phyloP scores from a whole-genome alignment of 2,797 vertebrate species.

The Labeo calbasu region DNA sequence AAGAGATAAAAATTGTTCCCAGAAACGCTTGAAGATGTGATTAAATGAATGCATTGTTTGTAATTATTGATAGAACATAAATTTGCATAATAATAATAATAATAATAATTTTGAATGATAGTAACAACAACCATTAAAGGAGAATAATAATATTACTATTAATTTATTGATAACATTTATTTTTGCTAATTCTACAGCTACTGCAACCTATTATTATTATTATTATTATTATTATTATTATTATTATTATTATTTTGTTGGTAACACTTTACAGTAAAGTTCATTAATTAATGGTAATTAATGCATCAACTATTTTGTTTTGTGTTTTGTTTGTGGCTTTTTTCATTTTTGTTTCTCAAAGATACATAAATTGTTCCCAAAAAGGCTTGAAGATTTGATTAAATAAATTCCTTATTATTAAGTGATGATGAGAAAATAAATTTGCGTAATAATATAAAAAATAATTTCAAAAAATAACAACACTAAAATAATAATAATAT shows the following conservation, averaged over 20 bases:
- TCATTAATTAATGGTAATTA: background rate
- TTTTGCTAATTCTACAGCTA: too few species aligned
- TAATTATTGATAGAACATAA: background rate
- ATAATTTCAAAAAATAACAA: too few species aligned
- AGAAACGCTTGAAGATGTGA: background rate
- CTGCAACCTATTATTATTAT: too few species aligned
- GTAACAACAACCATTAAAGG: too few species aligned
- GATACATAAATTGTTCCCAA: background rate
- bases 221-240: too few species aligned
- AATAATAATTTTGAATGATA: too few species aligned
- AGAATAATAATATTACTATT: too few species aligned
- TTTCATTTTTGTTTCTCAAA: background rate
- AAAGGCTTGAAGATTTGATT: background rate
- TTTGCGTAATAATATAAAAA: too few species aligned
- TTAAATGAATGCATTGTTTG: background rate
- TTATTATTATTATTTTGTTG: too few species aligned
- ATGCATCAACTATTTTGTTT: background rate
- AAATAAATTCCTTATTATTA: background rate
- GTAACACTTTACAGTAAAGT: background rate
- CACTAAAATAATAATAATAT: too few species aligned
- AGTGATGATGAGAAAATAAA: background rate
- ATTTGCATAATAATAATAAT: too few species aligned
- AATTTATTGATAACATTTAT: too few species aligned
- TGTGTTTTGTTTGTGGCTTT: background rate
- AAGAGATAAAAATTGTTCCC: background rate